A percentile compares a stretch with the other conserved stretches of the same genome.
Evolutionary conservation across 2,888 invertebrate genomes (phyloP).

Genomic region (Drosophila lutescens): DNA sequence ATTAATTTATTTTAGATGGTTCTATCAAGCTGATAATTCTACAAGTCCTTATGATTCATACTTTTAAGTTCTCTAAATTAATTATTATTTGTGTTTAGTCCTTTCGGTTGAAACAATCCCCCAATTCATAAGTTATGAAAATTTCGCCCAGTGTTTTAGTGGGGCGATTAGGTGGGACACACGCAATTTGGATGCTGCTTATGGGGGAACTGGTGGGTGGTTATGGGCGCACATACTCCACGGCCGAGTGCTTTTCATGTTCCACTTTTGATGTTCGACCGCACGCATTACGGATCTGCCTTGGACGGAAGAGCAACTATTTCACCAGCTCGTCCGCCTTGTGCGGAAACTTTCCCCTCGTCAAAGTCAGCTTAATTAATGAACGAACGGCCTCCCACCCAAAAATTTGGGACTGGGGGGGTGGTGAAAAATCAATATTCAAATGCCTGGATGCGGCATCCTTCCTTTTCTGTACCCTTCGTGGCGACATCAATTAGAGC

Average conservation of each 20-base stretch:
- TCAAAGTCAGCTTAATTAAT: slow-evolving; percentile 82
- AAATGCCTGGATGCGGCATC: slow-evolving; percentile 35
- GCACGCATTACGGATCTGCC: slow-evolving; percentile 61
- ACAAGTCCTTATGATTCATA: not conserved
- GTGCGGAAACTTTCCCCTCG: slow-evolving; percentile 65
- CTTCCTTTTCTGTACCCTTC: slow-evolving; percentile 13
- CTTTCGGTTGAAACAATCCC: no score
- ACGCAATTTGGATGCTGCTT: slow-evolving; percentile 18
- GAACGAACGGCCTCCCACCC: slow-evolving; percentile 44
- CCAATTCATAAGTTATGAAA: no score
- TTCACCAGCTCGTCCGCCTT: slow-evolving; percentile 46
- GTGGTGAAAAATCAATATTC: slow-evolving; percentile 69
- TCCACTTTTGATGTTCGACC: slow-evolving; percentile 68
- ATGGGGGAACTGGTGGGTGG: slow-evolving; percentile 7
- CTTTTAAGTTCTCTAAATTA: no score
- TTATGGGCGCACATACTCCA: slow-evolving; percentile 61
- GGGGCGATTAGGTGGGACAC: slow-evolving; percentile 22
- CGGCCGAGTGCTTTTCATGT: slow-evolving; percentile 73
- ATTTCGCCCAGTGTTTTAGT: not conserved
- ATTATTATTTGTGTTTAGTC: no score
- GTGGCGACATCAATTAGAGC: slow-evolving; percentile 70
- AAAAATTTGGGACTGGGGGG: slow-evolving; percentile 1
- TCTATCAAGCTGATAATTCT: no score
- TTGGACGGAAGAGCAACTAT: slow-evolving; percentile 32
- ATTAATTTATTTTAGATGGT: not conserved